A percentile compares a stretch with the other conserved stretches of the same genome.
These are phyloP conservation scores for Condylostylus longicornis DNA, from an alignment of 1,140 invertebrate genomes.

Conservation along the genomic window DNA sequence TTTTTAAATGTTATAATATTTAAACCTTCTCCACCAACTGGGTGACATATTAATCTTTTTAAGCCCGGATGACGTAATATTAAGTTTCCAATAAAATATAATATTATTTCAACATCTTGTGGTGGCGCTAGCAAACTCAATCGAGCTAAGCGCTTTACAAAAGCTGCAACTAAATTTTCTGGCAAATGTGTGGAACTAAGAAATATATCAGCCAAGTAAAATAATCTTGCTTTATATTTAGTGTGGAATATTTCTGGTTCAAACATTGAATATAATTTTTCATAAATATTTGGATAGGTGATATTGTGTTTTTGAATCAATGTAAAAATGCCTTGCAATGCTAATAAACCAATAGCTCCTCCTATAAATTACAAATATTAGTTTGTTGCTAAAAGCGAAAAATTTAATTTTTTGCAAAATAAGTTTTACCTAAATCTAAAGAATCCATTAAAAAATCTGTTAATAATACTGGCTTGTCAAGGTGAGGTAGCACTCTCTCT, in stretches of 20 bases:
- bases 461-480: slow-evolving; percentile 65
- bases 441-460: slow-evolving; percentile 89
- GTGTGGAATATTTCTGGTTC: slow-evolving; percentile 78
- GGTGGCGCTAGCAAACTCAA: slow-evolving; percentile 67
- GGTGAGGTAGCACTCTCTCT: slow-evolving; percentile 64
- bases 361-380: slow-evolving; percentile 36
- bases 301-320: slow-evolving; percentile 85
- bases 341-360: slow-evolving; percentile 72
- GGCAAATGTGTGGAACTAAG: slow-evolving; percentile 85
- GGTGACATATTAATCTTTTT: slow-evolving; percentile 55
- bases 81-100: slow-evolving; percentile 75
- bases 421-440: slow-evolving; percentile 52
- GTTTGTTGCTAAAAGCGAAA: neutral
- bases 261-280: slow-evolving; percentile 84
- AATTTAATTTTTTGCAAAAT: neutral
- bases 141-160: slow-evolving; percentile 75
- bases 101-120: slow-evolving; percentile 60
- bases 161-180: slow-evolving; percentile 80
- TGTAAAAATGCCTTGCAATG: slow-evolving; percentile 83
- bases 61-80: slow-evolving; percentile 73
- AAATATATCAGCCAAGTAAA: slow-evolving; percentile 80
- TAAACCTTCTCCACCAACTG: slow-evolving; percentile 32
- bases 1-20: slow-evolving; percentile 2
- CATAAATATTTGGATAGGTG: slow-evolving; percentile 90
- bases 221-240: slow-evolving; percentile 72